Conservation (phyloP, 2,888 invertebrate species). For the Megalurothrips usitatus region DNA sequence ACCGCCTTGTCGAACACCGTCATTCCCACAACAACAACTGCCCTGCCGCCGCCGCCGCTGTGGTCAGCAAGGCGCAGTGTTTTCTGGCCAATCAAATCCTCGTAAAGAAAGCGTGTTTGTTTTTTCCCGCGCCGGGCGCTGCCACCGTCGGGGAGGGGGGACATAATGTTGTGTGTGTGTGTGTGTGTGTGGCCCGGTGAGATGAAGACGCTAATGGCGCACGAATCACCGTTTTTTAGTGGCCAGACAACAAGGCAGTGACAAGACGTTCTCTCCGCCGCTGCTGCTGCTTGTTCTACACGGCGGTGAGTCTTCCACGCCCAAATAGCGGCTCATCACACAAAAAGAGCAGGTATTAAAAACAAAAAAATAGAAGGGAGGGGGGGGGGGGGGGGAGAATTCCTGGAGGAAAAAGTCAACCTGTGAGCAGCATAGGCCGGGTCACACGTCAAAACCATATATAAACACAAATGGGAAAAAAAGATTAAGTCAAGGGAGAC, state of each 20-base stretch:
- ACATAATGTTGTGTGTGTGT: not conserved
- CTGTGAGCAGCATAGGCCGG: too few species aligned
- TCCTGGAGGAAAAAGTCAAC: too few species aligned
- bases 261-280: not conserved
- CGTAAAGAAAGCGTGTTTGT: constrained; percentile 16
- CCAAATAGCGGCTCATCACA: too few species aligned
- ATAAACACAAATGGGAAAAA: too few species aligned
- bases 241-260: not conserved
- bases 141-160: not conserved
- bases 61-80: not conserved
- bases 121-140: not conserved
- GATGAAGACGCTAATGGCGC: not conserved
- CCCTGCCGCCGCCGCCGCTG: not conserved
- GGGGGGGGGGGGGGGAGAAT: too few species aligned
- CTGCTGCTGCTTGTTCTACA: not conserved
- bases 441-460: too few species aligned
- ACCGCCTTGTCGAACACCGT: too few species aligned
- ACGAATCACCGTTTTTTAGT: not conserved
- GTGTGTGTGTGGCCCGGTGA: not conserved
- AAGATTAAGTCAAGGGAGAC: too few species aligned
- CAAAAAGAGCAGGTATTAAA: too few species aligned
- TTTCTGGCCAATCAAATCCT: constrained; percentile 4
- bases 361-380: too few species aligned
- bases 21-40: not conserved
- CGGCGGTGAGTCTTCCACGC: too few species aligned